Conservation (phyloP, 2,113 vertebrate genomes). For the Pachypanchax playfairii region DNA sequence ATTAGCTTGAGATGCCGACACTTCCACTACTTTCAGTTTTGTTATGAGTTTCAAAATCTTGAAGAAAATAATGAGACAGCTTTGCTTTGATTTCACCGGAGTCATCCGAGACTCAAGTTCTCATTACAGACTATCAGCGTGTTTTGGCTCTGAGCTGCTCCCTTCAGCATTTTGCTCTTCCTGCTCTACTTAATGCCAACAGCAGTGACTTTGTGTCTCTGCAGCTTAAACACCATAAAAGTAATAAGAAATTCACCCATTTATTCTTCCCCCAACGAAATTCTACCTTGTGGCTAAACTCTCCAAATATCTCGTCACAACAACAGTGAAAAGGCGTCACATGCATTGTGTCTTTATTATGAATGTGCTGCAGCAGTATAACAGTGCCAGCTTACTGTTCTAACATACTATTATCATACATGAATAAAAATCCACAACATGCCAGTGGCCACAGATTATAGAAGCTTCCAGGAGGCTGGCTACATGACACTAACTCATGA, state of each 20-base stretch:
- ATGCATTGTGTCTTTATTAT: conserved; percentile 78
- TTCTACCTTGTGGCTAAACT: conserved; percentile 8
- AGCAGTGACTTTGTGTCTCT: conserved; percentile 36
- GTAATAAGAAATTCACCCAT: conserved; percentile 12
- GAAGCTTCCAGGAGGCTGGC: conserved; percentile 36
- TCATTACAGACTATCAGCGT: conserved; percentile 25
- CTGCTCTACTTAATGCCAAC: conserved; percentile 32
- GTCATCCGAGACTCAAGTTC: conserved; percentile 26
- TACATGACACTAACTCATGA: conserved; percentile 54
- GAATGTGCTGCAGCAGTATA: conserved; percentile 63
- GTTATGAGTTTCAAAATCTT: neutral
- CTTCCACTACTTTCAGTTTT: neutral
- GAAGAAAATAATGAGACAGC: conserved; percentile 19
- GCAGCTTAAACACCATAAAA: conserved; percentile 28
- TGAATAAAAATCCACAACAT: conserved; percentile 59
- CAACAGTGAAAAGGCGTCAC: conserved; percentile 36
- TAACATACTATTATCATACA: conserved; percentile 49
- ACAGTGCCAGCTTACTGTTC: conserved; percentile 43
- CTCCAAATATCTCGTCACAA: conserved; percentile 19
- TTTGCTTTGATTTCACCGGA: conserved; percentile 30
- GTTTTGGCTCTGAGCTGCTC: conserved; percentile 21
- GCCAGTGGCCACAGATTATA: conserved; percentile 66
- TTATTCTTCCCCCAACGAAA: neutral
- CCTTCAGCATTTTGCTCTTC: conserved; percentile 43
- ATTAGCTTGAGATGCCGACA: no score